Conservation (phyloP, 2,113 vertebrate genomes). For the Eidolon helvum region DNA sequence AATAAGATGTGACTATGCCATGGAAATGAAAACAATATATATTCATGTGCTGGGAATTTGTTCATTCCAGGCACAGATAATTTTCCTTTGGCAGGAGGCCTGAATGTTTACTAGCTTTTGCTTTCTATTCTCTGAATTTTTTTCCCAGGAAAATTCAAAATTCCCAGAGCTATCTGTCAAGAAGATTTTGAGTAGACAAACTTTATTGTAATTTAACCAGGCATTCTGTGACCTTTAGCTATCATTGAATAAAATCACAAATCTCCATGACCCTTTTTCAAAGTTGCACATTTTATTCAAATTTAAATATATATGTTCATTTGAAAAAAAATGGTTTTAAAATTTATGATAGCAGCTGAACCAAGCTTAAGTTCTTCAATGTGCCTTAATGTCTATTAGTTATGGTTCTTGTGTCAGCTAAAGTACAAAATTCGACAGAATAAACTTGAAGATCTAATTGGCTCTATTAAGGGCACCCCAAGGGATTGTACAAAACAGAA, state of each 20-base stretch:
- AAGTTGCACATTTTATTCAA: neutral
- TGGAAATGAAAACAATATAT: conserved; percentile 15
- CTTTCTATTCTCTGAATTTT: conserved; percentile 40
- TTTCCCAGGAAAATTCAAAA: conserved; percentile 56
- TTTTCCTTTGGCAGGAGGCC: conserved; percentile 64
- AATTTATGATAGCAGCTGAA: neutral
- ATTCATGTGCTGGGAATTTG: conserved; percentile 47
- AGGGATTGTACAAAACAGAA: neutral
- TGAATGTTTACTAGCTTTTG: conserved; percentile 47
- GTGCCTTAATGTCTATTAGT: neutral
- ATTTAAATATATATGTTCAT: neutral
- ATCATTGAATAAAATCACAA: neutral
- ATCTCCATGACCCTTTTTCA: neutral
- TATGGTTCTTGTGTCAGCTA: neutral
- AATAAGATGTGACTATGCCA: neutral
- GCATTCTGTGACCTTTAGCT: neutral
- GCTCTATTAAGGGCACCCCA: neutral
- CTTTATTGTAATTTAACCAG: neutral
- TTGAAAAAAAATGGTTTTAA: neutral
- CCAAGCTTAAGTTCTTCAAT: neutral
- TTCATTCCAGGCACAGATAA: conserved; percentile 37
- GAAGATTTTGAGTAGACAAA: conserved; percentile 13
- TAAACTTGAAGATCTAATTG: neutral
- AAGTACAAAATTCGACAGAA: neutral
- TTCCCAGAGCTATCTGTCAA: conserved; percentile 39